A percentile compares a stretch with the other conserved stretches of the same genome.
Conservation (phyloP, 2,113 vertebrate species). For the Phocoena sinus region DNA sequence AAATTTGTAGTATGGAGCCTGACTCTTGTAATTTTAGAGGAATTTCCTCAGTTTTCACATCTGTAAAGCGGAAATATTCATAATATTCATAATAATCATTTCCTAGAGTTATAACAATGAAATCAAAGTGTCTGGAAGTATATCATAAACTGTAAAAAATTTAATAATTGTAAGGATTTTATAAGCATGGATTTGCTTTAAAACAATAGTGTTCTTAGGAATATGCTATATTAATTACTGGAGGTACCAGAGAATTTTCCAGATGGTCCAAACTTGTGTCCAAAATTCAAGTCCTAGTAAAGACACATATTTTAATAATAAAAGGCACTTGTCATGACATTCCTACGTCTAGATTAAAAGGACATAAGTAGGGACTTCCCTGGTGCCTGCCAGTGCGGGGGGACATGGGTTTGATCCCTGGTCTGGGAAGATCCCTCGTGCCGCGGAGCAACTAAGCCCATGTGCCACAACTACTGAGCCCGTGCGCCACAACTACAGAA, state of each 20-base stretch:
- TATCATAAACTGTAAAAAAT: neutral
- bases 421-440: no score
- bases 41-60: neutral
- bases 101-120: neutral
- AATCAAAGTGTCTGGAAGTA: neutral
- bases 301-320: conserved; percentile 4
- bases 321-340: neutral
- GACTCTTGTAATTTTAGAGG: neutral
- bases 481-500: no score
- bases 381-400: no score
- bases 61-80: neutral
- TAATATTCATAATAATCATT: neutral
- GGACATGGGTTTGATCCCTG: no score
- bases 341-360: conserved; percentile 15
- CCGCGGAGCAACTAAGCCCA: no score
- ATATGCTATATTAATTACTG: neutral
- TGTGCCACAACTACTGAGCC: no score
- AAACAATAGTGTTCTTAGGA: neutral
- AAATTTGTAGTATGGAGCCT: neutral
- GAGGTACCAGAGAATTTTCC: neutral
- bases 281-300: conserved; percentile 8
- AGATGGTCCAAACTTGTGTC: neutral
- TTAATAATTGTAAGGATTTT: neutral
- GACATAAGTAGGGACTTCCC: neutral
- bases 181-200: conserved; percentile 16